These are phyloP conservation scores for Hermatobates lingyangjiaoensis DNA, from an alignment of 1,140 invertebrate genomes.

Conservation along the genomic window DNA sequence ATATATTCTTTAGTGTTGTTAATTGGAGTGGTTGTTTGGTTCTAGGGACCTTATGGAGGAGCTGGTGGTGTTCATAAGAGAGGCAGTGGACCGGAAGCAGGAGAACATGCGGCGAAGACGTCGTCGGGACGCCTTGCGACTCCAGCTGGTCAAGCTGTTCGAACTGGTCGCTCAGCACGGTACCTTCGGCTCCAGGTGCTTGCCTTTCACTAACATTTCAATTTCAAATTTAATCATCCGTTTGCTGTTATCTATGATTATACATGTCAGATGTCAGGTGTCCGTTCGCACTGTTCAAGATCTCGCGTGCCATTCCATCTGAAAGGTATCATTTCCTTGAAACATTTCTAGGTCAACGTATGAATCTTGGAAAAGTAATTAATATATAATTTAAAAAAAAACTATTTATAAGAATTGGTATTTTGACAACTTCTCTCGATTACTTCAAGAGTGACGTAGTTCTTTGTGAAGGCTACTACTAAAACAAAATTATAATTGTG, in stretches of 20 bases:
- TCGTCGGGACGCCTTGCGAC: conserved; percentile 74
- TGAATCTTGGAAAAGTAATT: too few species aligned
- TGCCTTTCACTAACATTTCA: conserved; percentile 9
- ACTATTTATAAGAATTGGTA: too few species aligned
- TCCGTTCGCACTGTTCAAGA: too few species aligned
- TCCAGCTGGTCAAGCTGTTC: conserved; percentile 77
- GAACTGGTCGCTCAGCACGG: conserved; percentile 82
- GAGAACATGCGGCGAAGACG: conserved; percentile 83
- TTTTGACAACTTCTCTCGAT: too few species aligned
- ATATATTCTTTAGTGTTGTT: too few species aligned
- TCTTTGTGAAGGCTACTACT: too few species aligned
- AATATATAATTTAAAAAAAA: too few species aligned
- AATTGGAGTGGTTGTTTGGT: conserved; percentile 1
- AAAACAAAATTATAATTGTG: too few species aligned
- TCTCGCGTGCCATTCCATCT: too few species aligned
- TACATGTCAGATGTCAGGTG: not conserved
- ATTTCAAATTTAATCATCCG: not conserved
- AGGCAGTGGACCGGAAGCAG: conserved; percentile 93
- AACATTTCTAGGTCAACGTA: too few species aligned
- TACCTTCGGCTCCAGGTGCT: conserved; percentile 74
- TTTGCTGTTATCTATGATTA: not conserved
- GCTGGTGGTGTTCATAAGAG: conserved; percentile 70
- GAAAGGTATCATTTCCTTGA: too few species aligned
- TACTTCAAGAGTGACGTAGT: too few species aligned
- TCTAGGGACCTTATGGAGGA: conserved; percentile 90